These are phyloP conservation scores for Pemphredon lugubris DNA, from an alignment of 2,888 invertebrate genomes.

Conservation along the genomic window DNA sequence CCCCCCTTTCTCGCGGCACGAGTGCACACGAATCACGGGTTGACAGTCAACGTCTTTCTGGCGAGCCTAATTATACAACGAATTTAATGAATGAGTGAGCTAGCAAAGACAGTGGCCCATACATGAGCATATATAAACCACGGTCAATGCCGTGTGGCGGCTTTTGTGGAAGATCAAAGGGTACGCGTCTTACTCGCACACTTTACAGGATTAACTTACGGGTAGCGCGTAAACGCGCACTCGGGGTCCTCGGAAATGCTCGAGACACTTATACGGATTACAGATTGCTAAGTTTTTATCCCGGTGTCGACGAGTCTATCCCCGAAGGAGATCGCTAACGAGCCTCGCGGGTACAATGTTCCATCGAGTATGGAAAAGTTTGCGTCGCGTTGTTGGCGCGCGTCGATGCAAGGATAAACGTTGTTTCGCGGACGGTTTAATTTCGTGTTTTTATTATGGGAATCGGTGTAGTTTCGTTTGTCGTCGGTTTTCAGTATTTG, in stretches of 20 bases:
- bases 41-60: conserved; percentile 54
- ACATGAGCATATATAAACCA: conserved; percentile 78
- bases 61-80: conserved; percentile 79
- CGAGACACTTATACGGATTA: conserved; percentile 49
- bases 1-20: conserved; percentile 15
- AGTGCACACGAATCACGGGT: conserved; percentile 41
- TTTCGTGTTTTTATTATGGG: too few relatives aligned
- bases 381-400: neutral
- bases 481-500: too few relatives aligned
- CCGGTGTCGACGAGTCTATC: conserved; percentile 27
- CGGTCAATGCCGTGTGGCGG: conserved; percentile 80
- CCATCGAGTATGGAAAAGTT: neutral
- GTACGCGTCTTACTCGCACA: conserved; percentile 68
- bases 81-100: conserved; percentile 80
- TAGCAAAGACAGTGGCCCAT: conserved; percentile 78
- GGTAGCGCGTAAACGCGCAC: conserved; percentile 47
- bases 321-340: neutral
- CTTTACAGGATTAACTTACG: conserved; percentile 54
- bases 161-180: conserved; percentile 79
- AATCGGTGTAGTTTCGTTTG: too few relatives aligned
- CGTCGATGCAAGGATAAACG: too few relatives aligned
- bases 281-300: conserved; percentile 51
- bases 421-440: too few relatives aligned
- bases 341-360: neutral
- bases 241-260: conserved; percentile 39